A percentile compares a stretch with the other conserved stretches of the same genome.
phyloP scores from a whole-genome alignment of 2,888 invertebrate species.

The Imbricaverruca yamaguchii region DNA sequence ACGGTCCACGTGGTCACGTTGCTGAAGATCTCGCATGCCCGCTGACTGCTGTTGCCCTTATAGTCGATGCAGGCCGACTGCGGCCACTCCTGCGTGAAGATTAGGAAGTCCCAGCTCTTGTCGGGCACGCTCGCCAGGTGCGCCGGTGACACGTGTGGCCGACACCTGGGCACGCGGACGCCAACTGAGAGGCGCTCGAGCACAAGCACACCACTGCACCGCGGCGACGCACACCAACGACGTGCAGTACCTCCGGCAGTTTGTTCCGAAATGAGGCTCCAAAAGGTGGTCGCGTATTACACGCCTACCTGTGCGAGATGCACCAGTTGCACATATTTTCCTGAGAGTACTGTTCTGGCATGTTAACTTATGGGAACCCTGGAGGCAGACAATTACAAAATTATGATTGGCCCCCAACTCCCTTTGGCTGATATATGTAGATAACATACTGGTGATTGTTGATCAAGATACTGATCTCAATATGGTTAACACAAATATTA shows the following conservation, averaged over 20 bases:
- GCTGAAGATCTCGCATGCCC: conserved; percentile 57
- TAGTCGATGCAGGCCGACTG: conserved; percentile 61
- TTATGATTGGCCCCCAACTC: too few species aligned
- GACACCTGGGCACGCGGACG: not conserved
- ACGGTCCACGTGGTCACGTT: conserved; percentile 61
- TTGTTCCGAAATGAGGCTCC: not conserved
- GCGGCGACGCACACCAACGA: not conserved
- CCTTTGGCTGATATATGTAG: too few species aligned
- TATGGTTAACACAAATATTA: too few species aligned
- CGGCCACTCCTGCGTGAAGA: conserved; percentile 77
- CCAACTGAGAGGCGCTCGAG: not conserved
- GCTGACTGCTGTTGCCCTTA: conserved; percentile 52
- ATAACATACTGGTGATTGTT: too few species aligned
- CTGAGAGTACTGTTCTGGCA: too few species aligned
- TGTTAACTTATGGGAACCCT: too few species aligned
- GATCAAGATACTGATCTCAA: too few species aligned
- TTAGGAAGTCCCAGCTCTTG: conserved; percentile 59
- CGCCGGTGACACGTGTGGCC: not conserved
- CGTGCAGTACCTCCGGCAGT: not conserved
- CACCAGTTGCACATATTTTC: too few species aligned
- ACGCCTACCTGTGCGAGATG: too few species aligned
- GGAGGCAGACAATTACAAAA: too few species aligned
- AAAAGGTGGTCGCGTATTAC: too few species aligned
- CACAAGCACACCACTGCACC: not conserved
- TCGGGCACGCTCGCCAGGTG: not conserved